Conservation (phyloP, 2,888 invertebrate species). For the Melanostoma scalare region DNA sequence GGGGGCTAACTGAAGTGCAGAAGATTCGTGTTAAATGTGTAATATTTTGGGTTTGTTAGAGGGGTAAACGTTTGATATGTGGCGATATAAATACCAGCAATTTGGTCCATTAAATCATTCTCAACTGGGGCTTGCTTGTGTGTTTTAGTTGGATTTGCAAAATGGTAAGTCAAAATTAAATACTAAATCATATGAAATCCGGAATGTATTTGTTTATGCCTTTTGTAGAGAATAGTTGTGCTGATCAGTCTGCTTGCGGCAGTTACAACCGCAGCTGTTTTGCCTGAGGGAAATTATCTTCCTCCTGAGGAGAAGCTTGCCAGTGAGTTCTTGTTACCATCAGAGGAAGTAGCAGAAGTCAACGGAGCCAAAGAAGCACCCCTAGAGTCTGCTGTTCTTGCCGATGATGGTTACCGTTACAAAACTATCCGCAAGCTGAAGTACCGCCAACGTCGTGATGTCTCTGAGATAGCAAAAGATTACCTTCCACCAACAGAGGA, state of each 20-base stretch:
- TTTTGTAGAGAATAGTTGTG: constrained; percentile 42
- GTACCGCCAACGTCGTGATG: constrained; percentile 77
- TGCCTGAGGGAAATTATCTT: constrained; percentile 51
- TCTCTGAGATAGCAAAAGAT: constrained; percentile 75
- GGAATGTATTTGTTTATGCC: not conserved
- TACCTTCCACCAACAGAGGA: constrained; percentile 75
- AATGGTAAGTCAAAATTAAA: constrained; percentile 54
- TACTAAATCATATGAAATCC: not conserved
- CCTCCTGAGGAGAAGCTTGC: constrained; percentile 51
- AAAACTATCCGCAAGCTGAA: constrained; percentile 77
- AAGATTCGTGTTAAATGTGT: constrained; percentile 19
- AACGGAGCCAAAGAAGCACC: constrained; percentile 69
- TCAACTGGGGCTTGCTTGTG: constrained; percentile 62
- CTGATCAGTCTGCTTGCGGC: constrained; percentile 58
- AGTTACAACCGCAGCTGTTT: constrained; percentile 44
- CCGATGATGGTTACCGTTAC: constrained; percentile 76
- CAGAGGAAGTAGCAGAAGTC: constrained; percentile 61
- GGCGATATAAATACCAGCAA: constrained; percentile 59
- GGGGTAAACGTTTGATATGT: constrained; percentile 32
- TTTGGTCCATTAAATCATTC: constrained; percentile 48
- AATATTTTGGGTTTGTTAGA: constrained; percentile 29
- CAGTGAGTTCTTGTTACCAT: constrained; percentile 74
- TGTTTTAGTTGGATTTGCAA: constrained; percentile 57
- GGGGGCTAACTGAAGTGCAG: not conserved
- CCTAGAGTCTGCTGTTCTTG: constrained; percentile 74